Conservation (phyloP, 2,888 invertebrate species). For the Lasioglossum vierecki region DNA sequence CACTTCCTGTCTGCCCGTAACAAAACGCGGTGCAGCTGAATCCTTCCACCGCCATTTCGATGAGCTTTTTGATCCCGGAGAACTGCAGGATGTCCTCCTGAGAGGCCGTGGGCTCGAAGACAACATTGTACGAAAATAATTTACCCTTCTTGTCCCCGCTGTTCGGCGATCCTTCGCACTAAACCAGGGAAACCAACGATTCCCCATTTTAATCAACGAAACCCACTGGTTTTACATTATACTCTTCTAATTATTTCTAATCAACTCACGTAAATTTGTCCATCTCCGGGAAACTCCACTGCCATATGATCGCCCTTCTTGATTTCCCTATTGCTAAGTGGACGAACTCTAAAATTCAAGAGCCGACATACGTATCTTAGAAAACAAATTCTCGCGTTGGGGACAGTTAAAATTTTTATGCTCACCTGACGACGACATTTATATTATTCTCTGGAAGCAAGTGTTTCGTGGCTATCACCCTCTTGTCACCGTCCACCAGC, state of each 20-base stretch:
- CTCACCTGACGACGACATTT: slow-evolving; percentile 93
- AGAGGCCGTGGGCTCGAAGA: slow-evolving; percentile 96
- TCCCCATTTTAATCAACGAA: not conserved
- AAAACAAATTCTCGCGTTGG: not conserved
- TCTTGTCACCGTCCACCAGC: slow-evolving; percentile 84
- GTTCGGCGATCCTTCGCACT: slow-evolving; percentile 74
- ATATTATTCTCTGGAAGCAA: slow-evolving; percentile 91
- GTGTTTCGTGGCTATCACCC: slow-evolving; percentile 84
- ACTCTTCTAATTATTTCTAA: slow-evolving; percentile 40
- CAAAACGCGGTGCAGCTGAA: slow-evolving; percentile 97
- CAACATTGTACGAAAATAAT: slow-evolving; percentile 97
- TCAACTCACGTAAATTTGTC: slow-evolving; percentile 90
- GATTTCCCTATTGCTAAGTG: slow-evolving; percentile 90
- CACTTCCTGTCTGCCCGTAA: slow-evolving; percentile 98
- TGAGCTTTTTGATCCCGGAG: slow-evolving; percentile 94
- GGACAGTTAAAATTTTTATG: not conserved
- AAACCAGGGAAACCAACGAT: not conserved
- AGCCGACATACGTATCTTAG: not conserved
- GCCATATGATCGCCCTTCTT: slow-evolving; percentile 88
- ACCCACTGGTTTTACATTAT: not conserved
- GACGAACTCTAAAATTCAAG: slow-evolving; percentile 89
- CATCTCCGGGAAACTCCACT: slow-evolving; percentile 94
- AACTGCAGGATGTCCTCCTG: slow-evolving; percentile 94
- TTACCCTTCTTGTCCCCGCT: slow-evolving; percentile 89
- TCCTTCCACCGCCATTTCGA: slow-evolving; percentile 97